A percentile compares a stretch with the other conserved stretches of the same genome.
Conservation (phyloP, 2,113 vertebrate species). For the Gallinago media region DNA sequence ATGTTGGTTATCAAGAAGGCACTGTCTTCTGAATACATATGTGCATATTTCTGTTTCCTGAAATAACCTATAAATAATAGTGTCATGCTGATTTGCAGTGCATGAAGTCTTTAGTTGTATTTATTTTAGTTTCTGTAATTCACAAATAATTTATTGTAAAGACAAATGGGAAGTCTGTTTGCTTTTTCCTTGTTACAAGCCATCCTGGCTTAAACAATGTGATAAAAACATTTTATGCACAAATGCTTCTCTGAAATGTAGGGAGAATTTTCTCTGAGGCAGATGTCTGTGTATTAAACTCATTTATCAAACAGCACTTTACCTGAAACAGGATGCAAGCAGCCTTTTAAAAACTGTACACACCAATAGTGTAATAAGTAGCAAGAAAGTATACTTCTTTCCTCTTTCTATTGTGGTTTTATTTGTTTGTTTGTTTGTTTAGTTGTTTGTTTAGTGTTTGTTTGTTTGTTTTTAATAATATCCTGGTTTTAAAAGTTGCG, state of each 20-base stretch:
- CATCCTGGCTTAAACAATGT: not conserved
- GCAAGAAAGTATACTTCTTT: not conserved
- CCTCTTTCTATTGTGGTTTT: not conserved
- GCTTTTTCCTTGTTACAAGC: not conserved
- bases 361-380: not conserved
- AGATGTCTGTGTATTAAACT: not conserved
- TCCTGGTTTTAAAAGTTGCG: not conserved
- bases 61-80: not conserved
- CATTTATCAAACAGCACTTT: conserved; percentile 10
- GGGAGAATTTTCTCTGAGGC: not conserved
- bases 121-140: not conserved
- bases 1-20: not conserved
- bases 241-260: not conserved
- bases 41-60: not conserved
- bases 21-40: not conserved
- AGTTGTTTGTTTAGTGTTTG: not conserved
- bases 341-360: not conserved
- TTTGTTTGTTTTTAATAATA: not conserved
- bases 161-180: not conserved
- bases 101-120: not conserved
- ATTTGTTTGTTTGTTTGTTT: not conserved
- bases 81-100: not conserved
- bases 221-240: not conserved
- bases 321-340: not conserved
- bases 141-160: not conserved